A percentile compares a stretch with the other conserved stretches of the same genome.
Evolutionary conservation across 2,797 vertebrate genomes (phyloP).

Genomic region (Pseudochaenichthys georgianus): DNA sequence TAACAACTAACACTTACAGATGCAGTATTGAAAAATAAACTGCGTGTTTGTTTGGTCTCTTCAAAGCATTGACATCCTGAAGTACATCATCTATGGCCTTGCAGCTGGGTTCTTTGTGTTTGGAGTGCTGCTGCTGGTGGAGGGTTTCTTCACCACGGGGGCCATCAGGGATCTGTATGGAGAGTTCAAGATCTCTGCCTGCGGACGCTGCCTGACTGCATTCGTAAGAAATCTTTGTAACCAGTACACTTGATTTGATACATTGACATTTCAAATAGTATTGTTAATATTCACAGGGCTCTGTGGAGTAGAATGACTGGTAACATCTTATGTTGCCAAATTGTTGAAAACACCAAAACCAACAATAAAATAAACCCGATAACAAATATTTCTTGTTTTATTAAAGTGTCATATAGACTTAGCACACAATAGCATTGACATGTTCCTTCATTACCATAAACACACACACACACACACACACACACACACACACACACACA

Average conservation of each 20-base stretch:
- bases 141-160: slow-evolving; percentile 98
- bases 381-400: too few relatives aligned
- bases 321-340: not conserved
- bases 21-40: slow-evolving; percentile 20
- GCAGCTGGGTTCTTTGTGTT: slow-evolving; percentile 98
- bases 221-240: slow-evolving; percentile 85
- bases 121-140: slow-evolving; percentile 97
- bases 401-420: too few relatives aligned
- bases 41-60: slow-evolving; percentile 33
- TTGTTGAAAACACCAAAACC: too few relatives aligned
- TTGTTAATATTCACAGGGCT: not conserved
- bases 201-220: slow-evolving; percentile 96
- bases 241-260: not conserved
- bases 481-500: too few relatives aligned
- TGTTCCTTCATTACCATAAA: not conserved
- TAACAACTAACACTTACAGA: slow-evolving; percentile 12
- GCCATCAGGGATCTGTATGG: slow-evolving; percentile 98
- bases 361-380: too few relatives aligned
- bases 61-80: slow-evolving; percentile 95
- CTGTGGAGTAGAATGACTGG: not conserved
- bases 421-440: too few relatives aligned
- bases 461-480: too few relatives aligned
- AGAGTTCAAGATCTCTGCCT: slow-evolving; percentile 98
- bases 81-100: slow-evolving; percentile 97
- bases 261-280: not conserved